phyloP scores from a whole-genome alignment of 2,797 vertebrate species.

The Pagetopsis macropterus region DNA sequence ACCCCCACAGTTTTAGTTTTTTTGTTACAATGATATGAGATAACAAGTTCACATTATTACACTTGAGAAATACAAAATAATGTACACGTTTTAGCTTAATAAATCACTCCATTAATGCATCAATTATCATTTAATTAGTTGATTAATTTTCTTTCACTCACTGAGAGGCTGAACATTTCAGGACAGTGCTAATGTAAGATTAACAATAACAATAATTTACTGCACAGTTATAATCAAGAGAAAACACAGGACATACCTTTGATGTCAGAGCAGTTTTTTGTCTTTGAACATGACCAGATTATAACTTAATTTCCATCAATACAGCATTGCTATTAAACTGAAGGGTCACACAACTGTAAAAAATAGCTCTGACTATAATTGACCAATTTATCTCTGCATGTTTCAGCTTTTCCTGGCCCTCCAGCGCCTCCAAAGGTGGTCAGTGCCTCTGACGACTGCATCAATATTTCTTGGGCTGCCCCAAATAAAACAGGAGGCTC shows the following conservation, averaged over 20 bases:
- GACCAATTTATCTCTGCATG: background rate
- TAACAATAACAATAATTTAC: background rate
- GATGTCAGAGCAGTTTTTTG: background rate
- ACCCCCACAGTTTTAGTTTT: background rate
- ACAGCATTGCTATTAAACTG: too few species aligned
- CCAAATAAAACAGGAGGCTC: slow-evolving; percentile 82
- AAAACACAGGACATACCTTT: background rate
- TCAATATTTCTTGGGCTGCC: slow-evolving; percentile 84
- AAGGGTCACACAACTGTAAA: background rate
- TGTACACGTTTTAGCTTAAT: too few species aligned
- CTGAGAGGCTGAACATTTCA: background rate
- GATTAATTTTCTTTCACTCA: background rate
- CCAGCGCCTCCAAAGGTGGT: slow-evolving; percentile 84
- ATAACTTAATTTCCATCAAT: too few species aligned
- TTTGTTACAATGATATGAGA: background rate
- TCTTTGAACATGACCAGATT: background rate
- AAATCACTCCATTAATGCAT: too few species aligned
- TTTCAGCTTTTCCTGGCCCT: slow-evolving; percentile 84
- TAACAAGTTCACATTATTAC: background rate
- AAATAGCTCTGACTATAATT: background rate
- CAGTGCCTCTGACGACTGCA: slow-evolving; percentile 77
- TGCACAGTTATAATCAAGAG: too few species aligned
- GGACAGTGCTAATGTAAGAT: background rate
- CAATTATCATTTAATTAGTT: too few species aligned
- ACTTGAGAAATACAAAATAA: too few species aligned